Evolutionary conservation across 2,797 vertebrate genomes (phyloP), one percentile per base, ranked within the genome.

Genomic region (Pangasius krempfi): DNA sequence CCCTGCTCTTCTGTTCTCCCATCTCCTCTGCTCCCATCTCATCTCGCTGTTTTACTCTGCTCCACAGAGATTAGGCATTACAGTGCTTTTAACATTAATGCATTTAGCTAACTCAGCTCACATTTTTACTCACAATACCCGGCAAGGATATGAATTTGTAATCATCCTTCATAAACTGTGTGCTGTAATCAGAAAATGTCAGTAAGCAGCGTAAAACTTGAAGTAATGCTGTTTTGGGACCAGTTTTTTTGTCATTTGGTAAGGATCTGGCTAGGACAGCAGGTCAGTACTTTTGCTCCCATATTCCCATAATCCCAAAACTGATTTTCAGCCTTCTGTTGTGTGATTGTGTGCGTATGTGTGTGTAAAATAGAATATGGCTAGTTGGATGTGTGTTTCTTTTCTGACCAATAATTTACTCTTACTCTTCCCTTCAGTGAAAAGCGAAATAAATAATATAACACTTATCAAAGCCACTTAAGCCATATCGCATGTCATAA

Each of bases 11-110:
- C 82, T 44, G 64, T 84, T 83, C 78, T 86, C 78, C 14, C 84
- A 88, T 90, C 90, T 64, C 62, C 81, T 37, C 44, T 4, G 54
- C 54, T 16, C 54, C 54, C 52, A 40, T 60, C 85, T 86, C 40
- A 33, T 81, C 52, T 66, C 62, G 2, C 18, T n/a, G 5, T 70
- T 68, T 62, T 88, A 54, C 84, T 88, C 86, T 90, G 85, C 88
- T 90, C 91, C 90, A 22, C 73, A 89, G 93, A 94, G 92, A 94
- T 94, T 93, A 92, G 78, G 68, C 89, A 90, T 91, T 92, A 94
- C 94, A 92, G 89, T 89, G 92, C 93, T 93, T 92, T 92, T 91
- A 93, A 91, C 93, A 92, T 84, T 72, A 88, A 89, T 76, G 89
- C 72, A 37, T 84, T 89, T 76, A 60, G 91, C 89, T 87, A 18